Evolutionary conservation across 2,797 vertebrate genomes (phyloP).

Genomic region (Neomorphus geoffroyi): DNA sequence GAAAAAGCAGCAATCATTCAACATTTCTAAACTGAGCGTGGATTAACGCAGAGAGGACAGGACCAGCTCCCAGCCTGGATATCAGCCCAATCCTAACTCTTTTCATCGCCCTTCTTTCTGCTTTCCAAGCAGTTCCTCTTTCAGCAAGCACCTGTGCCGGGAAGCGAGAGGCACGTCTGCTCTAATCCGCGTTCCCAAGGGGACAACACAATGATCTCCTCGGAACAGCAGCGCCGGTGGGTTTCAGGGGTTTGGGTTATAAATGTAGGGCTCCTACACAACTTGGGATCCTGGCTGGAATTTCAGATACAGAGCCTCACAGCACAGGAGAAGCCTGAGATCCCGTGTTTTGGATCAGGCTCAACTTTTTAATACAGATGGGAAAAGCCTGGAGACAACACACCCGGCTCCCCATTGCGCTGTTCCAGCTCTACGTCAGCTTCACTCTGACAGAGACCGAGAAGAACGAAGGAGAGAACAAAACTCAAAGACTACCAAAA

Average conservation of each 20-base stretch:
- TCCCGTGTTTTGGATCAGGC: not conserved
- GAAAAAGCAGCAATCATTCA: not conserved
- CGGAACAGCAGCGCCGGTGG: not conserved
- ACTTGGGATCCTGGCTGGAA: not conserved
- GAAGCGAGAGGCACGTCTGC: not conserved
- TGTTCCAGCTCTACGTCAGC: not conserved
- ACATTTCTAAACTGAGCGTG: not conserved
- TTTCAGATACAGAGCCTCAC: not conserved
- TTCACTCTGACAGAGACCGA: not conserved
- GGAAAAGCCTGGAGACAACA: not conserved
- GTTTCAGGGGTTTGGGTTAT: not conserved
- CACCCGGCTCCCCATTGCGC: not conserved
- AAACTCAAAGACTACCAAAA: not conserved
- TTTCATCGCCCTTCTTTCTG: constrained; percentile 17
- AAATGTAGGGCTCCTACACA: not conserved
- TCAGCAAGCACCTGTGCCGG: constrained; percentile 43
- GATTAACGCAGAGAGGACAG: constrained; percentile 15
- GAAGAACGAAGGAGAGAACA: not conserved
- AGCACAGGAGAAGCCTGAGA: not conserved
- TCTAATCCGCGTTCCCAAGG: constrained; percentile 46
- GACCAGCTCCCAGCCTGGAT: constrained; percentile 16
- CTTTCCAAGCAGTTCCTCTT: constrained; percentile 33
- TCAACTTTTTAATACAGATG: not conserved
- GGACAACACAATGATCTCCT: constrained; percentile 12
- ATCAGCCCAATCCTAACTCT: constrained; percentile 32